Evolutionary conservation across 2,888 invertebrate genomes (phyloP), one percentile per base, ranked within the genome.

Genomic region (Quadroppia sp.): DNA sequence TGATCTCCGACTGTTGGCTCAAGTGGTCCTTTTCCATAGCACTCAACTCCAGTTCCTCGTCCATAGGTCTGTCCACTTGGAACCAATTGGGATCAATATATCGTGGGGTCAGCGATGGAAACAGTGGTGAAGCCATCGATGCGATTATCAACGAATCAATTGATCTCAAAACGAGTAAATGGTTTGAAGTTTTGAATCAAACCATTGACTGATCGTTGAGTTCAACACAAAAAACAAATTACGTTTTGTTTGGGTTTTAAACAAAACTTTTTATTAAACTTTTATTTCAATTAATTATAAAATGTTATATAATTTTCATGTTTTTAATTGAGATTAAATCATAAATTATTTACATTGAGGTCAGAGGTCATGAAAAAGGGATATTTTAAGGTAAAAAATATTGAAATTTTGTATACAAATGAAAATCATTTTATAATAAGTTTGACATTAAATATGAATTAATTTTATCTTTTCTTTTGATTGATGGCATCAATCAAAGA

Each of bases 11-110:
- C n/a, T 50, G 36, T 20, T 61, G 59, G 17, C 40, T 73, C n/a
- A 28, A 50, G 45, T 75, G 73, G 28, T 75, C 76, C 40, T 71
- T 75, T 23, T 75, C 75, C 42, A 76, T 36, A 17, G 17, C 30
- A 40, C 36, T 73, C 48, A 76, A 48, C 30, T 48, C 73, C 20
- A 56, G n/a, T 28, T 75, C 76, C 50, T 76, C 76, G 40, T 76
- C 76, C 50, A 76, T 40, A 23, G 69, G 42, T 69, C 59, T 50
- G 40, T 76, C 76, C 48, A 59, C 67, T 30, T 74, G 30, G 32
- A 76, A 76, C 76, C 76, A 76, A 71, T 59, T 30, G 17, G 42
- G 20, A 25, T 76, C 76, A 17, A 76, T 42, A 36, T 75, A 73
- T n/a, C 71, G 20, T 7, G 73, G 73, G 28, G 72, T 76, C 59